phyloP scores from a whole-genome alignment of 2,888 invertebrate genomes.

The Stomorhina lunata region DNA sequence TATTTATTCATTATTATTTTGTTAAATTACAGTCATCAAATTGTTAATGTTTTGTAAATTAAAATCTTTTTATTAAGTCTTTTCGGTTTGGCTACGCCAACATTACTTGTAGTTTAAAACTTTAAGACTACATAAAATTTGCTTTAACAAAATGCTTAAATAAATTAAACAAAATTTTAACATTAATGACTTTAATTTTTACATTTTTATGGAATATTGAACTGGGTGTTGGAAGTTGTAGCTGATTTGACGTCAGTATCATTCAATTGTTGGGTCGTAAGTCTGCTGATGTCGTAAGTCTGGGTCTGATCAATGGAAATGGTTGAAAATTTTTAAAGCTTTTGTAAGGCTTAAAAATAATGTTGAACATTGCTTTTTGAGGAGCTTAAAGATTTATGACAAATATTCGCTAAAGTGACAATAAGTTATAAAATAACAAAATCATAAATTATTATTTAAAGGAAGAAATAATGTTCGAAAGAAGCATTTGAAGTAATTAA shows the following conservation, averaged over 20 bases:
- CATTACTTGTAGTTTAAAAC: not conserved
- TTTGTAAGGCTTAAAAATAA: not conserved
- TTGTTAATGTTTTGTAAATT: slow-evolving; percentile 38
- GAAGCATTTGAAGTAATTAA: not conserved
- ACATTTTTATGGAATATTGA: slow-evolving; percentile 4
- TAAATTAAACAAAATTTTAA: slow-evolving; percentile 37
- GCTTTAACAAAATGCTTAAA: slow-evolving; percentile 7
- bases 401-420: slow-evolving; percentile 13
- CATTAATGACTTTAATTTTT: slow-evolving; percentile 35
- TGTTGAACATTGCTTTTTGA: not conserved
- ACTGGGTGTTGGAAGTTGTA: slow-evolving; percentile 6
- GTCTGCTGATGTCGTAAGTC: slow-evolving; percentile 1
- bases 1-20: not conserved
- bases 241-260: not conserved
- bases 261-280: not conserved
- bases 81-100: slow-evolving; percentile 6
- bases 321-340: not conserved
- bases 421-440: not conserved
- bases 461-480: not conserved
- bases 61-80: not conserved
- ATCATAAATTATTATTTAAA: not conserved
- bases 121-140: not conserved
- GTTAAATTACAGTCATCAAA: slow-evolving; percentile 41
- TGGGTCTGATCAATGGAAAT: not conserved
- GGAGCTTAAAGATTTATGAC: slow-evolving; percentile 1